phyloP scores from a whole-genome alignment of 1,140 invertebrate genomes.

The Thaumetopoea pityocampa region DNA sequence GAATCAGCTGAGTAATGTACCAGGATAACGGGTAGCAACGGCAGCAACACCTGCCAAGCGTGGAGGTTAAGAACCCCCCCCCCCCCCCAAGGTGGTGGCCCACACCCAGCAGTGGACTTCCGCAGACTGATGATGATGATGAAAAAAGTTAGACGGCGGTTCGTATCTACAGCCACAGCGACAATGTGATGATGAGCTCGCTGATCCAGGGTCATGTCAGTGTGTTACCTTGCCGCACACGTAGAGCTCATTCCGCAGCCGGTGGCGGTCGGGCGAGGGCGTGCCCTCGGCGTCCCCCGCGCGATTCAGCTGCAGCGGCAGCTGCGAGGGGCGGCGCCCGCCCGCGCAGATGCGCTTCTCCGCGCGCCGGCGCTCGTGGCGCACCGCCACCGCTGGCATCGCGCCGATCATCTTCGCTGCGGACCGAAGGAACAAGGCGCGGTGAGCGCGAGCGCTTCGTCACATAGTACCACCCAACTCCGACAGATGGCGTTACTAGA shows the following conservation, averaged over 20 bases:
- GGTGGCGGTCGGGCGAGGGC: constrained; percentile 75
- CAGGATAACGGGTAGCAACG: too few relatives aligned
- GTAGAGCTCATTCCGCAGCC: constrained; percentile 80
- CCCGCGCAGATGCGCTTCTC: constrained; percentile 78
- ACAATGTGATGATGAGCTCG: not conserved
- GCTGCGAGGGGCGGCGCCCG: constrained; percentile 80
- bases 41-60: too few relatives aligned
- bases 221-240: constrained; percentile 82
- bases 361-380: constrained; percentile 85
- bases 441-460: too few relatives aligned
- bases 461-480: too few relatives aligned
- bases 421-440: too few relatives aligned
- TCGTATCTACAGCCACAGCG: too few relatives aligned
- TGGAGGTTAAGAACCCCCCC: too few relatives aligned
- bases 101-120: too few relatives aligned
- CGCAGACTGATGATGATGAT: too few relatives aligned
- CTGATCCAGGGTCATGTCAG: not conserved
- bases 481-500: too few relatives aligned
- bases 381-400: constrained; percentile 90
- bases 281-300: constrained; percentile 77
- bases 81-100: too few relatives aligned
- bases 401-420: constrained; percentile 87
- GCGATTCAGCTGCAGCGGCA: constrained; percentile 79
- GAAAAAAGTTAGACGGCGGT: not conserved
- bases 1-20: too few relatives aligned